Percentiles rank a stretch among this genome's conserved stretches.
phyloP scores from a whole-genome alignment of 2,797 vertebrate genomes.

The Sebastes umbrosus region DNA sequence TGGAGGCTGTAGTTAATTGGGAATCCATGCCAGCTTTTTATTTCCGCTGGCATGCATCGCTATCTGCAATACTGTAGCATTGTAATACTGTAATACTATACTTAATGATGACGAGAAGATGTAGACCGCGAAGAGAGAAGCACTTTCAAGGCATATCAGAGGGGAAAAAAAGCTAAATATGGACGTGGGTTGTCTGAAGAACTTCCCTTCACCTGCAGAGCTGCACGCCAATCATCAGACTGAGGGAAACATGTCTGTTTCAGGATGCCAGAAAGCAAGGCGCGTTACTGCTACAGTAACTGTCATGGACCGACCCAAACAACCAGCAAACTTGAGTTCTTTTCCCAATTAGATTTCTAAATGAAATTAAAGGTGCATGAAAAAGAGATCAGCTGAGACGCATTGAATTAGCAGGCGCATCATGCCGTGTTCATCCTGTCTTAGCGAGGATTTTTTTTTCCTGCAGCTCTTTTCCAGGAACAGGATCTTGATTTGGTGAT shows the following conservation, averaged over 20 bases:
- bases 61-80: not conserved
- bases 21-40: constrained; percentile 7
- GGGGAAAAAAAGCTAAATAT: not conserved
- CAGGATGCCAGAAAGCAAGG: constrained; percentile 15
- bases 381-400: constrained; percentile 20
- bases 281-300: not conserved
- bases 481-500: not conserved
- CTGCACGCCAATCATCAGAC: not conserved
- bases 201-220: constrained; percentile 6
- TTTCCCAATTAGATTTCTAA: not conserved
- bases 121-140: not conserved
- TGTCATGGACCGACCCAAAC: constrained; percentile 32
- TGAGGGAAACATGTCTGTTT: constrained; percentile 1
- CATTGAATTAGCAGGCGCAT: constrained; percentile 1
- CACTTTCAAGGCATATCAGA: not conserved
- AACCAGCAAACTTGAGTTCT: constrained; percentile 9
- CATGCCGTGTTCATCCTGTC: not conserved
- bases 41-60: not conserved
- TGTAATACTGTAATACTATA: not conserved
- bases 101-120: constrained; percentile 5
- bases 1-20: not conserved
- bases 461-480: not conserved
- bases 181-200: constrained; percentile 20
- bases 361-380: constrained; percentile 18
- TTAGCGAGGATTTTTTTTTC: not conserved